Evolutionary conservation across 2,888 invertebrate genomes (phyloP).

Genomic region (Itoplectis maculator): DNA sequence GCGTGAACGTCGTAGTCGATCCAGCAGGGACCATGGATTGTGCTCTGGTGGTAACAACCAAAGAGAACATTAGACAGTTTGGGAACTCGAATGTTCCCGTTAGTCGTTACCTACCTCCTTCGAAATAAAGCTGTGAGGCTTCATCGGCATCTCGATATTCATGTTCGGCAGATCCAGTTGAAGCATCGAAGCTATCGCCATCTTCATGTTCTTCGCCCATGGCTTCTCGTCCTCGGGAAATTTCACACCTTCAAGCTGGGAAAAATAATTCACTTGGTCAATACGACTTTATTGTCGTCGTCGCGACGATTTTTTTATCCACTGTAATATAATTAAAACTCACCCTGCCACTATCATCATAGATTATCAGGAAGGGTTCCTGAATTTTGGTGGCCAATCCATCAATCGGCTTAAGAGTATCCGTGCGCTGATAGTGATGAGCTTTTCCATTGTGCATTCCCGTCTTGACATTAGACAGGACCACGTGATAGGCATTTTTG

Average conservation of each 20-base stretch:
- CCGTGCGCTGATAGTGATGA: conserved; percentile 59
- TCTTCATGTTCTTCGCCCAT: conserved; percentile 84
- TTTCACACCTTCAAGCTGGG: conserved; percentile 78
- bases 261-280: background rate
- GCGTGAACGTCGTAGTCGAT: conserved; percentile 80
- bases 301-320: too few relatives aligned
- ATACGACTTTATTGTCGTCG: background rate
- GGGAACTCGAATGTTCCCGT: conserved; percentile 79
- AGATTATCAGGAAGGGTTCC: conserved; percentile 76
- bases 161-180: conserved; percentile 79
- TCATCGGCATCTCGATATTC: conserved; percentile 66
- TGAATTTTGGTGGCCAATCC: conserved; percentile 71
- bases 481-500: conserved; percentile 76
- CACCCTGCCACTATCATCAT: conserved; percentile 73
- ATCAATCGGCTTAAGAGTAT: conserved; percentile 64
- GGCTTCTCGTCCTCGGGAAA: conserved; percentile 77
- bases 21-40: conserved; percentile 81
- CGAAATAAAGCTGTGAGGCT: conserved; percentile 76
- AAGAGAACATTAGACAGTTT: conserved; percentile 81
- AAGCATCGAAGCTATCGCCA: conserved; percentile 83
- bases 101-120: conserved; percentile 84
- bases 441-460: conserved; percentile 79
- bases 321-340: too few relatives aligned
- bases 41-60: conserved; percentile 85
- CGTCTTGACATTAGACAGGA: conserved; percentile 79